Evolutionary conservation across 2,888 invertebrate genomes (phyloP).

Genomic region (Monochamus alternatus): DNA sequence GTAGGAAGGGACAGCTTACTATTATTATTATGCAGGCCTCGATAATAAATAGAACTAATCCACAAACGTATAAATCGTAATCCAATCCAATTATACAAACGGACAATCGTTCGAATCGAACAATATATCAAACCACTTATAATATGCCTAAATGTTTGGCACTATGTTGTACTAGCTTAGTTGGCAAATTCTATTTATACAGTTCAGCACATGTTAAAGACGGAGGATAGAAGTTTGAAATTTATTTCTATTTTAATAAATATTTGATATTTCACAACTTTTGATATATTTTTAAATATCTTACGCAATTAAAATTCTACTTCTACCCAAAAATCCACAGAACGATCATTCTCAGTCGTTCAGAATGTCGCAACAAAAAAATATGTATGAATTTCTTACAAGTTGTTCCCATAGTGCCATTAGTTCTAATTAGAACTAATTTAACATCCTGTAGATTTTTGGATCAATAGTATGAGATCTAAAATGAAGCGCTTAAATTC

Average conservation of each 20-base stretch:
- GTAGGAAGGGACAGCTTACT: neutral
- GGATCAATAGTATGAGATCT: slow-evolving; percentile 12
- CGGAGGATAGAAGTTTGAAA: slow-evolving; percentile 4
- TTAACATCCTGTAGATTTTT: neutral
- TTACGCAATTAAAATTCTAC: slow-evolving; percentile 7
- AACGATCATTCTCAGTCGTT: neutral
- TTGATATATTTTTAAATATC: slow-evolving; percentile 25
- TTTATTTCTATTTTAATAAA: slow-evolving; percentile 30
- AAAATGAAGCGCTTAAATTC: slow-evolving; percentile 27
- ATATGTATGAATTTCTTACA: too few species aligned
- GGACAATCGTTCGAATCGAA: neutral
- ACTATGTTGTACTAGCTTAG: slow-evolving; percentile 51
- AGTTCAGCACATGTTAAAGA: slow-evolving; percentile 6
- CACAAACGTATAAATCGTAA: slow-evolving; percentile 18
- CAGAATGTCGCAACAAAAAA: neutral
- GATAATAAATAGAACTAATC: slow-evolving; percentile 8
- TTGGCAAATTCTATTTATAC: slow-evolving; percentile 39
- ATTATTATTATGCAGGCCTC: neutral
- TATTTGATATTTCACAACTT: slow-evolving; percentile 22
- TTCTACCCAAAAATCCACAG: slow-evolving; percentile 11
- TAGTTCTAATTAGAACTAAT: too few species aligned
- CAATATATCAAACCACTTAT: slow-evolving; percentile 5
- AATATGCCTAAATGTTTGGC: slow-evolving; percentile 39
- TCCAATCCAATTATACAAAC: slow-evolving; percentile 4
- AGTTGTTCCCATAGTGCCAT: too few species aligned